Percentiles rank a stretch among this genome's conserved stretches.
phyloP scores from a whole-genome alignment of 2,888 invertebrate species.

The Philaethria dido region DNA sequence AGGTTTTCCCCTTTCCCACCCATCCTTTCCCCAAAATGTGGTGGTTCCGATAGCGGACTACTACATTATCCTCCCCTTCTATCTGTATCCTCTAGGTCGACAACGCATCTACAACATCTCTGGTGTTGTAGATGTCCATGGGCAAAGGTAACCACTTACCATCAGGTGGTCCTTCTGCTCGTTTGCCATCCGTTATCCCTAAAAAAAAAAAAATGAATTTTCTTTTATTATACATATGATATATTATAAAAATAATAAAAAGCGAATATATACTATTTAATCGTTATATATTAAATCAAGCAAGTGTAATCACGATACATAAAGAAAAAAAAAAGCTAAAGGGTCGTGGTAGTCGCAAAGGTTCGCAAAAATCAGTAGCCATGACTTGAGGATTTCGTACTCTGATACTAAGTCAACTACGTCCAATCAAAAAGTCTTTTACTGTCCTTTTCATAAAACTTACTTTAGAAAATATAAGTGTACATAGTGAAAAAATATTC shows the following conservation, averaged over 20 bases:
- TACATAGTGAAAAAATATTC: conserved; percentile 42
- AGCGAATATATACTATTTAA: not conserved
- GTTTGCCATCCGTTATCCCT: too few relatives aligned
- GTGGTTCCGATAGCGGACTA: too few relatives aligned
- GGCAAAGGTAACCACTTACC: too few relatives aligned
- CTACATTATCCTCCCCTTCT: too few relatives aligned
- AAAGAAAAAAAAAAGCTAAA: conserved; percentile 48
- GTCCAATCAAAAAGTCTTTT: conserved; percentile 36
- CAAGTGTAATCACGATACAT: conserved; percentile 50
- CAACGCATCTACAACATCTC: too few relatives aligned
- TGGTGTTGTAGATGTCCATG: too few relatives aligned
- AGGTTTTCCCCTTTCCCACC: too few relatives aligned
- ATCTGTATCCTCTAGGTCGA: too few relatives aligned
- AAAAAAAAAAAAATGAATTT: too few relatives aligned
- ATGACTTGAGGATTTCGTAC: conserved; percentile 69
- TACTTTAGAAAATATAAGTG: conserved; percentile 39
- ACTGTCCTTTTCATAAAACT: conserved; percentile 42
- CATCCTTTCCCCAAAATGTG: too few relatives aligned
- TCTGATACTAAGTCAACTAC: conserved; percentile 27
- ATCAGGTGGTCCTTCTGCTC: too few relatives aligned
- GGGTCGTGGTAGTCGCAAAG: conserved; percentile 45
- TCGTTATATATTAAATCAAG: conserved; percentile 6
- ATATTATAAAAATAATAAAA: not conserved
- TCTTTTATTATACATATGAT: too few relatives aligned
- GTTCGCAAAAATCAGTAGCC: conserved; percentile 71